Evolutionary conservation across 2,888 invertebrate species (phyloP).

Genomic region (Drosophila prostipennis): DNA sequence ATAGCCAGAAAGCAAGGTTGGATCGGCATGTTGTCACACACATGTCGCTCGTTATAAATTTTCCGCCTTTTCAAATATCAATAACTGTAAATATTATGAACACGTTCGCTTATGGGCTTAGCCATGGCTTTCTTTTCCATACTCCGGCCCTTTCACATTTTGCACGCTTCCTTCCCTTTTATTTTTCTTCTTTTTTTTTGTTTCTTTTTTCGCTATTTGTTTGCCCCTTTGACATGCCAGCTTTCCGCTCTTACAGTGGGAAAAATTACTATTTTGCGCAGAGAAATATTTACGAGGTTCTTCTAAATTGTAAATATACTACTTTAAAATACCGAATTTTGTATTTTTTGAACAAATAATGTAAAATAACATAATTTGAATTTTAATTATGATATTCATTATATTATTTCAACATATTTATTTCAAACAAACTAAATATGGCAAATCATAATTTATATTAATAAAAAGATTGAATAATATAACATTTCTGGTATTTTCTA

Average conservation of each 20-base stretch:
- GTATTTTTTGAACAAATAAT: too few species aligned
- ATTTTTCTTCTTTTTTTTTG: conserved; percentile 3
- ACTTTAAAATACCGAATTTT: too few species aligned
- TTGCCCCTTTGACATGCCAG: conserved; percentile 71
- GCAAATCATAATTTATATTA: too few species aligned
- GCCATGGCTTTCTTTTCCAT: conserved; percentile 46
- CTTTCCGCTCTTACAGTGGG: conserved; percentile 37
- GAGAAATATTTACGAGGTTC: too few species aligned
- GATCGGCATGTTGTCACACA: conserved; percentile 75
- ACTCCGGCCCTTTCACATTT: conserved; percentile 4
- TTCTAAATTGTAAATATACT: too few species aligned
- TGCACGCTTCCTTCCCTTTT: conserved; percentile 11
- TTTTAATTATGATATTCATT: too few species aligned
- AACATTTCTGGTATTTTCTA: too few species aligned
- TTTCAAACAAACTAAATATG: too few species aligned
- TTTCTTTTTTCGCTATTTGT: conserved; percentile 44
- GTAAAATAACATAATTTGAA: too few species aligned
- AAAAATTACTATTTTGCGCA: neutral
- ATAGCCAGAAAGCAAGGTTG: conserved; percentile 1
- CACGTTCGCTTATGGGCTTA: conserved; percentile 81
- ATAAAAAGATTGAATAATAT: too few species aligned
- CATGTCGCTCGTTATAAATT: conserved; percentile 82
- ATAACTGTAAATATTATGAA: conserved; percentile 84
- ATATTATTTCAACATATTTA: too few species aligned
- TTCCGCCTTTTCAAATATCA: conserved; percentile 84